phyloP scores from a whole-genome alignment of 2,888 invertebrate species.

The Eristalinus sepulchralis region DNA sequence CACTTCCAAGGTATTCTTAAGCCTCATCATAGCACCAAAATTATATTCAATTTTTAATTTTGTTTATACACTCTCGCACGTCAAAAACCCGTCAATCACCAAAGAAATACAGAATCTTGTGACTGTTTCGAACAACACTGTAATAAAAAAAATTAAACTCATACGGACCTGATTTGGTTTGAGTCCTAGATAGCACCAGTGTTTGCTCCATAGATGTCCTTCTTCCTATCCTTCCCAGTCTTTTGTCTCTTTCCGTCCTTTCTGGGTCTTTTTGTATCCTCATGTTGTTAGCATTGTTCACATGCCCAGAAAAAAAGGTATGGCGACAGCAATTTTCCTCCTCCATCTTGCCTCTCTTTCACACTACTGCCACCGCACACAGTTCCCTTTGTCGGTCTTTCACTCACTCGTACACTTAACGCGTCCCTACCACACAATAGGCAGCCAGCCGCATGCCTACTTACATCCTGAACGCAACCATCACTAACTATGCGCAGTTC shows the following conservation, averaged over 20 bases:
- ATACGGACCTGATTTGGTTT: constrained; percentile 53
- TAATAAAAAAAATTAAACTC: not conserved
- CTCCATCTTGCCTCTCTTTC: constrained; percentile 13
- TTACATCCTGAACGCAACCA: constrained; percentile 47
- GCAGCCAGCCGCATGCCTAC: constrained; percentile 59
- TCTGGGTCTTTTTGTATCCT: constrained; percentile 29
- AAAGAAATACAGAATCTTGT: not conserved
- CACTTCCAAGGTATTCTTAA: not conserved
- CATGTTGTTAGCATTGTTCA: constrained; percentile 52
- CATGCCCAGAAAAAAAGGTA: constrained; percentile 34
- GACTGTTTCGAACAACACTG: not conserved
- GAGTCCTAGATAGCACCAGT: constrained; percentile 37
- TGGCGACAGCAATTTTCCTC: constrained; percentile 41
- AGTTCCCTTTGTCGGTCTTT: not conserved
- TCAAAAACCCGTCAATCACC: not conserved
- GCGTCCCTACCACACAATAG: constrained; percentile 4
- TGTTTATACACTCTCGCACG: not conserved
- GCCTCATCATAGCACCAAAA: not conserved
- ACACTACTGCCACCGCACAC: not conserved
- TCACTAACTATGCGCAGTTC: constrained; percentile 67
- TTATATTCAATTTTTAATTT: not conserved
- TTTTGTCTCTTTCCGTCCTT: constrained; percentile 25
- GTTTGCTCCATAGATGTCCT: constrained; percentile 59
- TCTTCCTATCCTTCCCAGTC: constrained; percentile 19
- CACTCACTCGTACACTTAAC: constrained; percentile 43